phyloP scores from a whole-genome alignment of 2,888 invertebrate species.

The Eremobia ochroleuca region DNA sequence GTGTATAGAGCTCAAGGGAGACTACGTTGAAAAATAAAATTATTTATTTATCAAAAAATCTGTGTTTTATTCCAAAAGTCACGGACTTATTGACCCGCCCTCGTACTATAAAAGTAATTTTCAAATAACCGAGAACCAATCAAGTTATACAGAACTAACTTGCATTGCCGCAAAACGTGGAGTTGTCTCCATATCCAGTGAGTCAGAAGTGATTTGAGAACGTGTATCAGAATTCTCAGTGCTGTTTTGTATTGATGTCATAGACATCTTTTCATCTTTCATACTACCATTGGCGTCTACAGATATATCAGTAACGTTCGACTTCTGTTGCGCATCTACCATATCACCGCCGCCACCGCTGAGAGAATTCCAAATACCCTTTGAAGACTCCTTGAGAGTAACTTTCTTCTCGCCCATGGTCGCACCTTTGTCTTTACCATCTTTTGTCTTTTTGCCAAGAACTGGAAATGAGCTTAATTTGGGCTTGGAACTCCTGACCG shows the following conservation, averaged over 20 bases:
- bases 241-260: slow-evolving; percentile 84
- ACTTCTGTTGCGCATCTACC: slow-evolving; percentile 87
- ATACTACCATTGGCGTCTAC: slow-evolving; percentile 85
- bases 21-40: too few species aligned
- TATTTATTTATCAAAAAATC: too few species aligned
- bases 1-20: too few species aligned
- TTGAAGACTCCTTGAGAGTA: slow-evolving; percentile 86
- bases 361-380: slow-evolving; percentile 87
- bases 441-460: slow-evolving; percentile 92
- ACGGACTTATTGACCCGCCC: too few species aligned
- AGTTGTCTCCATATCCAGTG: slow-evolving; percentile 88
- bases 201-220: slow-evolving; percentile 88
- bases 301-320: slow-evolving; percentile 77
- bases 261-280: slow-evolving; percentile 88
- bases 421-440: slow-evolving; percentile 86
- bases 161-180: slow-evolving; percentile 91
- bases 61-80: too few species aligned
- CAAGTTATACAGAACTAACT: slow-evolving; percentile 90
- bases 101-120: slow-evolving; percentile 15
- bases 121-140: slow-evolving; percentile 27
- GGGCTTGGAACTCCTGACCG: slow-evolving; percentile 91
- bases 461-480: slow-evolving; percentile 92
- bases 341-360: slow-evolving; percentile 88
- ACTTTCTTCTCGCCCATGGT: slow-evolving; percentile 85
- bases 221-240: slow-evolving; percentile 87